phyloP scores from a whole-genome alignment of 2,888 invertebrate genomes.

The Leptogaster cylindrica region DNA sequence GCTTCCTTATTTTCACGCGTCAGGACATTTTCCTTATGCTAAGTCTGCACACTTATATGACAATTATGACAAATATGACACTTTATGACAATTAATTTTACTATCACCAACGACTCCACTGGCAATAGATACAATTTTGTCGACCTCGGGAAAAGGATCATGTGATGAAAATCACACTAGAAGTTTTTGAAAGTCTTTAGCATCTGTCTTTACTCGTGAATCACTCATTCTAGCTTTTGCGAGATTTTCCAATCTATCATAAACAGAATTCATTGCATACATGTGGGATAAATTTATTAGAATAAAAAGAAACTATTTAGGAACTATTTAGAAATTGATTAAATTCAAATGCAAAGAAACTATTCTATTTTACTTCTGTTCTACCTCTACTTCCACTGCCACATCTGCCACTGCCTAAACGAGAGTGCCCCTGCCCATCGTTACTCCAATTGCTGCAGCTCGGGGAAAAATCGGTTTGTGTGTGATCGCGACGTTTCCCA shows the following conservation, averaged over 20 bases:
- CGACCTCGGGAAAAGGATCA: conserved; percentile 52
- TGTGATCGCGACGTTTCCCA: too few species aligned
- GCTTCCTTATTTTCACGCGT: conserved; percentile 52
- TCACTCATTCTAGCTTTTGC: conserved; percentile 54
- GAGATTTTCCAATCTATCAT: conserved; percentile 53
- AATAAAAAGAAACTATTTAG: too few species aligned
- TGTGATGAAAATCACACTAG: conserved; percentile 53
- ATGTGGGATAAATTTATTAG: too few species aligned
- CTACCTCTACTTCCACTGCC: too few species aligned
- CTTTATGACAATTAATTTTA: conserved; percentile 48
- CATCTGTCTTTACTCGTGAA: conserved; percentile 54
- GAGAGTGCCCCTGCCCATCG: too few species aligned
- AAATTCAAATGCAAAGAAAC: too few species aligned
- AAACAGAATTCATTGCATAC: conserved; percentile 53
- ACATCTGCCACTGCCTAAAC: too few species aligned
- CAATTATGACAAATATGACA: too few species aligned
- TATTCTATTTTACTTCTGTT: too few species aligned
- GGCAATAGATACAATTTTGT: conserved; percentile 46
- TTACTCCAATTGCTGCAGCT: too few species aligned
- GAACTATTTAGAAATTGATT: too few species aligned
- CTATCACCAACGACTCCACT: conserved; percentile 47
- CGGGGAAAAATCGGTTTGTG: too few species aligned
- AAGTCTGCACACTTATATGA: conserved; percentile 4
- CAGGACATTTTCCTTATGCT: conserved; percentile 35
- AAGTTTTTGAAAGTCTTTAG: conserved; percentile 52